These are phyloP conservation scores for Papio anubis DNA, from an alignment of 2,113 vertebrate species.

Conservation along the genomic window DNA sequence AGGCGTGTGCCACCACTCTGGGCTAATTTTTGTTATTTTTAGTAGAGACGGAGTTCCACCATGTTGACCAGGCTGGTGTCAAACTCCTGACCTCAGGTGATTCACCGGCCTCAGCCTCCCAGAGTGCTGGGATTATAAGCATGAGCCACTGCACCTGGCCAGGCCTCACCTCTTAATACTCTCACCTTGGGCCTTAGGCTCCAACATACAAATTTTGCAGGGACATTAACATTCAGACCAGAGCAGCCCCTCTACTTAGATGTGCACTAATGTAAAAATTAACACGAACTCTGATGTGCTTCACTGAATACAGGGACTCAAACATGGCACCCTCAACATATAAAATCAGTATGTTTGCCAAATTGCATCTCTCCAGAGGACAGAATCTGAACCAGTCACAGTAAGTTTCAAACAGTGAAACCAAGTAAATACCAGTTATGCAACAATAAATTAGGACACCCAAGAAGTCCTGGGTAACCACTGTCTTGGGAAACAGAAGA, in stretches of 20 bases:
- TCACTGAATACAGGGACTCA: background rate
- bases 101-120: too few relatives aligned
- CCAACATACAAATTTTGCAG: background rate
- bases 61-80: too few relatives aligned
- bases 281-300: background rate
- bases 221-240: background rate
- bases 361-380: background rate
- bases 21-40: too few relatives aligned
- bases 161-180: background rate
- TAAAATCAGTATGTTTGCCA: background rate
- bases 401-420: background rate
- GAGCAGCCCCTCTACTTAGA: background rate
- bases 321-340: background rate
- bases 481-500: background rate
- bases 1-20: too few relatives aligned
- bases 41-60: too few relatives aligned
- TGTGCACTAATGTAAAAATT: background rate
- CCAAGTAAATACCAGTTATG: background rate
- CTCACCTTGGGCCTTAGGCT: background rate
- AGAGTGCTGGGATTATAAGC: too few relatives aligned
- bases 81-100: too few relatives aligned
- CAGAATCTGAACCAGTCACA: background rate
- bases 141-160: too few relatives aligned
- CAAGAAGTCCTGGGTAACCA: background rate
- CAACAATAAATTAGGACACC: background rate